A percentile compares a stretch with the other conserved stretches of the same genome.
These are phyloP conservation scores for Xylota sylvarum DNA, from an alignment of 2,888 invertebrate species.

Conservation along the genomic window DNA sequence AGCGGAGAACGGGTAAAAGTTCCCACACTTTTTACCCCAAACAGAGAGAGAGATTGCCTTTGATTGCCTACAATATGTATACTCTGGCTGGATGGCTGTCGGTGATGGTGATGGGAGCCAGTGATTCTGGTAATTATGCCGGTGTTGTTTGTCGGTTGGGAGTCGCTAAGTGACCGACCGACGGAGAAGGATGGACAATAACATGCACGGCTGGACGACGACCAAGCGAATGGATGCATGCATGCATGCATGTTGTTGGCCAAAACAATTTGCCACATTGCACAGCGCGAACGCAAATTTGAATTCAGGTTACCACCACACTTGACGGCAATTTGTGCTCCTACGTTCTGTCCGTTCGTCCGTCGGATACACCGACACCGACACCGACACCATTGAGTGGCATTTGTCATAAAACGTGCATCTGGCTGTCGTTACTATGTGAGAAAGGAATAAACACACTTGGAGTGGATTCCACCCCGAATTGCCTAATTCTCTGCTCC, in stretches of 20 bases:
- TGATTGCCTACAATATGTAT: conserved; percentile 68
- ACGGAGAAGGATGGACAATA: conserved; percentile 42
- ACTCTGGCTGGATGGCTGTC: conserved; percentile 16
- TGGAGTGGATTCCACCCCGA: conserved; percentile 71
- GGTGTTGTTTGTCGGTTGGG: conserved; percentile 75
- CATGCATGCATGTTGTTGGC: conserved; percentile 60
- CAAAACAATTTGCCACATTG: conserved; percentile 76
- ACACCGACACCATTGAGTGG: conserved; percentile 69
- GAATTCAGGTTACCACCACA: conserved; percentile 67
- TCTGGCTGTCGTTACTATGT: conserved; percentile 67
- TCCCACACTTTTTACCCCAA: conserved; percentile 73
- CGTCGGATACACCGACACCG: not conserved
- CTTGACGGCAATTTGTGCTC: conserved; percentile 58
- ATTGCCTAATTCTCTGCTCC: conserved; percentile 70
- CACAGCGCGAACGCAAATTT: conserved; percentile 71
- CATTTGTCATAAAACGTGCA: conserved; percentile 77
- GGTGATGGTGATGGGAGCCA: conserved; percentile 73
- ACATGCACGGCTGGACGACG: too few species aligned
- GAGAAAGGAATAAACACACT: conserved; percentile 75
- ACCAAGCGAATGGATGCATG: conserved; percentile 25
- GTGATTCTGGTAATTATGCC: conserved; percentile 77
- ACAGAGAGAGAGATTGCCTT: conserved; percentile 70
- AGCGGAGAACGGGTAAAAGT: conserved; percentile 67
- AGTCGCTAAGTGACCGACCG: conserved; percentile 73
- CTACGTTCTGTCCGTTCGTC: conserved; percentile 30